Base-by-base conservation (phyloP, 2,888 invertebrate species). In the Lampropteryx suffumata region DNA sequence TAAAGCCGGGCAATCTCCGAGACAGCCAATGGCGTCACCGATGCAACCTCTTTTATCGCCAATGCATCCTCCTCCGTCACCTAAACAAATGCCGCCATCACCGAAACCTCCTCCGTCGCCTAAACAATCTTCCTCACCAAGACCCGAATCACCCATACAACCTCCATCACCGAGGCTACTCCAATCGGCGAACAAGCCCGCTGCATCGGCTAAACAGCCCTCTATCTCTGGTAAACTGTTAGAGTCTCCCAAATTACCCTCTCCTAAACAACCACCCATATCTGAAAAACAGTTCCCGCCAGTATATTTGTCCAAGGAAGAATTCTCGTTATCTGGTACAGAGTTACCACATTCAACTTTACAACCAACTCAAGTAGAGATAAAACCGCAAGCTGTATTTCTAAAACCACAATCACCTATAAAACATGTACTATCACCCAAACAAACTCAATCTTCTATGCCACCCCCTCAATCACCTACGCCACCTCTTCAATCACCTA, bases 141-240 rank as follows among this genome's bases (percentile, higher is more conserved):
- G 48, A 37, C 62, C 47, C 42, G 41, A 62, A 24, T 77, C 81
- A 1, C 78, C 82, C 3, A 75, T 77, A 50, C 74, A 71, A 29
- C 53, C 62, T 4, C 51, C 49, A 14, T 64, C 69, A 1, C 62
- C 34, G 1, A 30, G 44, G 24, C 44, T 36, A 24, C 27, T 44
- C 1, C 52, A 48, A 28, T 48, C 53, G 0, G 53, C 53, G 7
- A 49, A 32, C 30, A 53, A 53, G 27, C 55, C 56, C 4, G 57
- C 54, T 9, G 55, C 65, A 7, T 48, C 55, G 6, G 49, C 55
- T 4, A 64, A 71, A 36, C 67, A 61, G 24, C 43, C 52, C 0
- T 28, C 32, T 2, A 3, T 51, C 2, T 13, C 51, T 0, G 35
- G 29, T 8, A 41, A 41, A 32, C 44, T 39, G 11, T 33, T 17